Evolutionary conservation across 2,797 vertebrate genomes (phyloP).

Genomic region (Euphonia xanthogaster): DNA sequence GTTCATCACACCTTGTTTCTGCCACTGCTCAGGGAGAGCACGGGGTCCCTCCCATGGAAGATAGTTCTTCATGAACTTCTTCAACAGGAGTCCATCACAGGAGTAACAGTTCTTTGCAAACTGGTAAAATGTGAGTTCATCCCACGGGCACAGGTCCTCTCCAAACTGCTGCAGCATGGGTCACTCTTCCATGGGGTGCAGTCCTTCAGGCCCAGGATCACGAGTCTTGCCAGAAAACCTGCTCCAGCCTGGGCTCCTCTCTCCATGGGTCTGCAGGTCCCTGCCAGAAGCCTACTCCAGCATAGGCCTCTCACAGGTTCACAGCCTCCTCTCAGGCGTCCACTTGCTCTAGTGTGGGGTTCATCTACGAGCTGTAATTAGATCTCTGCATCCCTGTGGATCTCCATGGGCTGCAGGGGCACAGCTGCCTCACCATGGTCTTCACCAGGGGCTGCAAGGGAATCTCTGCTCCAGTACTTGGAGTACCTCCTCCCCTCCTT

Average conservation of each 20-base stretch:
- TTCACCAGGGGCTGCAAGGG: not conserved
- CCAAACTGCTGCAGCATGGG: not conserved
- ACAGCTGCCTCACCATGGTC: not conserved
- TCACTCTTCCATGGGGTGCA: not conserved
- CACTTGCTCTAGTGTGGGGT: accelerated
- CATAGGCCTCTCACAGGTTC: not conserved
- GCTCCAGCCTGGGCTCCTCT: not conserved
- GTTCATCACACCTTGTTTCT: not conserved
- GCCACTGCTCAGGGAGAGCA: not conserved
- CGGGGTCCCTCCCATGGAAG: not conserved
- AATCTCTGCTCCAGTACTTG: not conserved
- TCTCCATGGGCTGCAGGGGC: not conserved
- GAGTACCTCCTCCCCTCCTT: not conserved
- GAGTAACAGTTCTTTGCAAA: not conserved
- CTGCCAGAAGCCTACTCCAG: not conserved
- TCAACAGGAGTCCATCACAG: accelerated
- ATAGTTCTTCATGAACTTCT: not conserved
- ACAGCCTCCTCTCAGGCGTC: not conserved
- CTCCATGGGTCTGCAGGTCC: not conserved
- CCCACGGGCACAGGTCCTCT: not conserved
- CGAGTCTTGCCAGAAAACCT: not conserved
- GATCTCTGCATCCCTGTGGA: not conserved
- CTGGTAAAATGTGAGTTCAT: not conserved
- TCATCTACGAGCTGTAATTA: too few species aligned
- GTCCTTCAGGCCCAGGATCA: not conserved